These are phyloP conservation scores for Forbesichthys papilliferus DNA, from an alignment of 2,113 vertebrate genomes.

Conservation along the genomic window DNA sequence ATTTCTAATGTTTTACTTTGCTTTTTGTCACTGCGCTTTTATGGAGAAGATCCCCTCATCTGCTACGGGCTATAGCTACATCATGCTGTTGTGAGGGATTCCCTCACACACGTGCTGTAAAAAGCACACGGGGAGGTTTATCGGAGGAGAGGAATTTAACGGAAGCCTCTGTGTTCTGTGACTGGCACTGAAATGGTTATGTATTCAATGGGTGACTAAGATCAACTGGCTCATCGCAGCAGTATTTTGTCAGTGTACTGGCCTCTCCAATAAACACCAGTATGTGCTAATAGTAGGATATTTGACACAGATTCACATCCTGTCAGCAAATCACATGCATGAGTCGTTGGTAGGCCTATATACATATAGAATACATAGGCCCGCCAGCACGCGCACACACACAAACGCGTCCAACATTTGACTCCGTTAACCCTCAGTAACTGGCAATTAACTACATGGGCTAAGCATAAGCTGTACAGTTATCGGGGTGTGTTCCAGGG, in stretches of 20 bases:
- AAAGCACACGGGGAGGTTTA: not conserved
- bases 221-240: constrained; percentile 40
- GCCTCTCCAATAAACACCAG: constrained; percentile 51
- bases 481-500: too few species aligned
- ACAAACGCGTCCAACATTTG: too few species aligned
- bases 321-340: constrained; percentile 24
- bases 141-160: constrained; percentile 61
- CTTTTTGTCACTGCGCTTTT: not conserved
- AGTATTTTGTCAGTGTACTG: constrained; percentile 5
- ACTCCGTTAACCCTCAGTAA: too few species aligned
- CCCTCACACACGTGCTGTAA: constrained; percentile 9
- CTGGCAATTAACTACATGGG: too few species aligned
- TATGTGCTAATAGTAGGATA: constrained; percentile 64
- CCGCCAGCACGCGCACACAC: too few species aligned
- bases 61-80: not conserved
- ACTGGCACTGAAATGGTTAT: constrained; percentile 40
- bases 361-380: too few species aligned
- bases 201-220: constrained; percentile 43
- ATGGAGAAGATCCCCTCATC: constrained; percentile 16
- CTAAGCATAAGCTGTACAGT: too few species aligned
- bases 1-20: too few species aligned
- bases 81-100: constrained; percentile 30
- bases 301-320: constrained; percentile 46
- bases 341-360: too few species aligned
- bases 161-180: not conserved